Base-by-base conservation (phyloP, 2,888 invertebrate species). In the Chrysodeixis includens region DNA sequence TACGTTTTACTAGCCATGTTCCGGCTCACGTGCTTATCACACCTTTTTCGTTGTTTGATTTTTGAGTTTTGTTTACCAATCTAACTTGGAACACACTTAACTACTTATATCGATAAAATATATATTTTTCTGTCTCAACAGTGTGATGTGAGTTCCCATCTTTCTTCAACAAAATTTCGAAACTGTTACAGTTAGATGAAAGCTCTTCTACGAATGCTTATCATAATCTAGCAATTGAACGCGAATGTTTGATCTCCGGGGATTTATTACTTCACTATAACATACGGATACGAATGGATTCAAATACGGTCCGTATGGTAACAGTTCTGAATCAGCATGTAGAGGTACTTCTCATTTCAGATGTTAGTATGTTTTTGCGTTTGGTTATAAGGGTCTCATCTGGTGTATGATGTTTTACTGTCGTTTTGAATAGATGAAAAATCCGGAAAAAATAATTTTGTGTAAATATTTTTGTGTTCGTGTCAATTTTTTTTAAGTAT, bases 181-280 rank as follows among this genome's bases (percentile, higher is more conserved):
- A 40, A 40, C 40, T 40, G 40, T 40, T 40, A 40, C n/a, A n/a
- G 40, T n/a, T 40, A 40, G 40, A 40, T 40, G 40, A 40, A 40
- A 40, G 40, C 40, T 40, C 40, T 40, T 40, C 40, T 14, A 5
- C 40, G 40, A 40, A n/a, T 40, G n/a, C 40, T 40, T 40, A 40
- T 40, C 40, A 40, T 32, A 22, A 22, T 51, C 51, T 20, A 51
- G 20, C 22, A 14, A 51, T 20, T 26, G 51, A 26, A 20, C n/a
- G 40, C 40, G 40, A 40, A 40, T 40, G 40, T 40, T 40, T 40
- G 40, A 40, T 40, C 40, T n/a, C n/a, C 12, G n/a, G n/a, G 6
- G 40, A 40, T 40, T 40, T 40, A 40, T 40, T 5, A n/a, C 40
- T 40, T 40, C 5, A 7, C 40, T n/a, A 40, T n/a, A 14, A 40